phyloP scores from a whole-genome alignment of 2,888 invertebrate species.

The Leucophenga montana region DNA sequence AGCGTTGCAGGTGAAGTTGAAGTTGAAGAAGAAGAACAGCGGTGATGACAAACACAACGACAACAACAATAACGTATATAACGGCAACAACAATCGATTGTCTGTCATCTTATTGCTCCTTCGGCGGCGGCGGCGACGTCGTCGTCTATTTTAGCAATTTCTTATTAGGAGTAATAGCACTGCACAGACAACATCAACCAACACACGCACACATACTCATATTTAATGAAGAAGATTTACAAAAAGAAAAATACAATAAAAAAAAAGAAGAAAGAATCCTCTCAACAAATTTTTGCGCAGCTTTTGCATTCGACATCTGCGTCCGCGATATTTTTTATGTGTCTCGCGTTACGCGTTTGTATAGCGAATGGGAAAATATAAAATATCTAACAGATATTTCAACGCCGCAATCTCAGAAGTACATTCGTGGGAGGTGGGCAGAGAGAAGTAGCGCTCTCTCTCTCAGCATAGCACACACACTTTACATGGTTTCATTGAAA shows the following conservation, averaged over 20 bases:
- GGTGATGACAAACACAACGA: background rate
- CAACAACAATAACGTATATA: constrained; percentile 14
- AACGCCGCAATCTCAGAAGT: background rate
- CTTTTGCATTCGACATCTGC: background rate
- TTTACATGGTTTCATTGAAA: background rate
- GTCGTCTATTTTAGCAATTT: constrained; percentile 27
- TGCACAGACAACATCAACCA: background rate
- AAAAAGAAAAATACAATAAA: constrained; percentile 43
- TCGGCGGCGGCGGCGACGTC: constrained; percentile 45
- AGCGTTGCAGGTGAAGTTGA: no score
- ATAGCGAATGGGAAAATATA: constrained; percentile 14
- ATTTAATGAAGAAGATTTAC: constrained; percentile 28
- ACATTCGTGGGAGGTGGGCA: background rate
- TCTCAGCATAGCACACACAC: background rate
- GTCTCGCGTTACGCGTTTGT: constrained; percentile 10
- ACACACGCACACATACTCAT: constrained; percentile 18
- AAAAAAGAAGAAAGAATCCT: background rate
- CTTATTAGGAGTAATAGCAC: no score
- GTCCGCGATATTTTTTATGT: background rate
- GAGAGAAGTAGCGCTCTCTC: background rate
- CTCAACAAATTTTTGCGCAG: background rate
- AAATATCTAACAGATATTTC: constrained; percentile 14
- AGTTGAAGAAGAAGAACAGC: no score
- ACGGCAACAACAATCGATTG: constrained; percentile 48
- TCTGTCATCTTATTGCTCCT: constrained; percentile 35